Conservation (phyloP, 2,797 vertebrate species). For the Delichon dasypus region DNA sequence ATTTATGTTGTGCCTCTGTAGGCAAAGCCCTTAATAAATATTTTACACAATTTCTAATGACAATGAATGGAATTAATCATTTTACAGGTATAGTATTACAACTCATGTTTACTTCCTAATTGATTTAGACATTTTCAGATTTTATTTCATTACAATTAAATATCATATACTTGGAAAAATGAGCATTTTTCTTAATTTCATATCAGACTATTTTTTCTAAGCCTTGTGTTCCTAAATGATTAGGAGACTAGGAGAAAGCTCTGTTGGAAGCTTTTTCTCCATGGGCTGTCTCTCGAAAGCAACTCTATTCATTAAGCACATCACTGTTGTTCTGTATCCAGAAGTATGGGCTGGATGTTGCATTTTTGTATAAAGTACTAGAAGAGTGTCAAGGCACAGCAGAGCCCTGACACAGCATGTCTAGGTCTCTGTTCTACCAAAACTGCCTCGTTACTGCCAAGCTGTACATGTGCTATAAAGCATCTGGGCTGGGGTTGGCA, state of each 20-base stretch:
- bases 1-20: constrained; percentile 84
- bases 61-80: constrained; percentile 85
- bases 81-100: constrained; percentile 88
- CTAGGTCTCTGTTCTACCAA: constrained; percentile 31
- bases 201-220: constrained; percentile 64
- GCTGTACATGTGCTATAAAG: constrained; percentile 40
- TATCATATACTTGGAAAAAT: constrained; percentile 78
- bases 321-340: constrained; percentile 27
- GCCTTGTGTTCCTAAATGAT: background rate
- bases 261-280: constrained; percentile 12
- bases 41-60: constrained; percentile 85
- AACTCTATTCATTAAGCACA: constrained; percentile 6
- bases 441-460: constrained; percentile 41
- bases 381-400: constrained; percentile 23
- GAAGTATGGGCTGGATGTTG: constrained; percentile 46
- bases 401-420: constrained; percentile 66
- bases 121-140: constrained; percentile 84
- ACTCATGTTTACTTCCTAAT: constrained; percentile 93
- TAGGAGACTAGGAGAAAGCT: constrained; percentile 5
- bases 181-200: constrained; percentile 76
- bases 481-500: constrained; percentile 69
- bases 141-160: constrained; percentile 78
- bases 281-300: background rate
- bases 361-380: constrained; percentile 48
- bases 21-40: constrained; percentile 84